Base-by-base conservation (phyloP, 2,113 vertebrate genomes). In the Tamias sibiricus region DNA sequence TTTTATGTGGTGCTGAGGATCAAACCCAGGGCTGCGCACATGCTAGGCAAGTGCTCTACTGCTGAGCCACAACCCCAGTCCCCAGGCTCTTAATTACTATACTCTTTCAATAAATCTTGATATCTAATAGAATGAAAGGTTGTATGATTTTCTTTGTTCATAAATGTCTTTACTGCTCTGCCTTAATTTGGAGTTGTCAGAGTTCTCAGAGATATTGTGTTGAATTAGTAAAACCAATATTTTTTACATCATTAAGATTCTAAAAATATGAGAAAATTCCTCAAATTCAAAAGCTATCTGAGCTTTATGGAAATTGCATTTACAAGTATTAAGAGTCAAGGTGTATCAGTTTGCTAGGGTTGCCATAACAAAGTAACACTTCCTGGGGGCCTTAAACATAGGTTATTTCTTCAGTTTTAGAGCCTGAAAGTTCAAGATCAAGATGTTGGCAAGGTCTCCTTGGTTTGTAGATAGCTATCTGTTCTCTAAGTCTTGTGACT, bases 171-270 rank as follows among this genome's bases (percentile, higher is more conserved):
- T 92, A 9, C 20, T 62, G 22, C 92, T 82, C 40, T 37, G 47
- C 2, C 1, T 69, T 24, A 92, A 75, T 76, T 90, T 90, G 87
- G 83, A 66, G 88, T 82, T 72, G 30, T 92, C 87, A 76, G 30
- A 95, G 66, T 77, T 52, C 32, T 77, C 47, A 77, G 44, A 44
- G 54, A 77, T 90, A 66, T 59, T 49, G 42, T 82, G 5, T 62
- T 62, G 59, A 28, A 22, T 92, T n/a, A 68, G 69, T 77, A 82
- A 81, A 95, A 40, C 11, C 69, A 64, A 59, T 87, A 82, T 35
- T 69, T 95, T 91, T 32, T 26, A 0, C 44, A 75, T 86, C 66
- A 86, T 35, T 76, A 94, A 86, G 30, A 91, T 72, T 86, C 87
- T 59, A 59, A 86, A 42, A 32, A n/a, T n/a, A 85, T 47, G 47